phyloP scores from a whole-genome alignment of 37 sponge, comb jelly and placozoan genomes.

The Eunapius fragilis region DNA sequence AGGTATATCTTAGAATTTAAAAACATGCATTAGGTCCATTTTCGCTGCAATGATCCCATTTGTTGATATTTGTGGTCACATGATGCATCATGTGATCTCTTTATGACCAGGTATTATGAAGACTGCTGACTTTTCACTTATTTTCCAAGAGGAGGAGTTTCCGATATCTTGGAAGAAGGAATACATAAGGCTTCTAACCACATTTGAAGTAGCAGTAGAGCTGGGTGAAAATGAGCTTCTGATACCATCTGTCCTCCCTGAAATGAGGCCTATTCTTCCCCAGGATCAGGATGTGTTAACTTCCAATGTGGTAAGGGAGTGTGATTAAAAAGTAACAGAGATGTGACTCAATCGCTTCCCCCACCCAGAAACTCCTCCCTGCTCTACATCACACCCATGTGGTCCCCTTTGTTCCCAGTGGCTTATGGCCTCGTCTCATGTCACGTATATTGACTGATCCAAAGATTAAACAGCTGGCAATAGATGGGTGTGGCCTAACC shows the following conservation, averaged over 20 bases:
- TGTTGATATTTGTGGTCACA: neutral
- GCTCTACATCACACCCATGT: slow-evolving; percentile 56
- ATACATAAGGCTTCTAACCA: slow-evolving; percentile 86
- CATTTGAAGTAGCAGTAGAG: slow-evolving; percentile 88
- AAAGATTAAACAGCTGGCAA: slow-evolving; percentile 52
- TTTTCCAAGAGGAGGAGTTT: slow-evolving; percentile 84
- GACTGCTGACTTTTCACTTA: slow-evolving; percentile 61
- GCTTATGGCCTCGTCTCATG: slow-evolving; percentile 88
- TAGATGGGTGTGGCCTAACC: slow-evolving; percentile 64
- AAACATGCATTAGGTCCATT: too few species aligned
- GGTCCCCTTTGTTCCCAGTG: slow-evolving; percentile 81
- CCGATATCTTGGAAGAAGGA: slow-evolving; percentile 77
- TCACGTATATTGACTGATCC: slow-evolving; percentile 73
- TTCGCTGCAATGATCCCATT: neutral
- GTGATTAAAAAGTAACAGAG: neutral
- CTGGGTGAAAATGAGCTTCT: slow-evolving; percentile 66
- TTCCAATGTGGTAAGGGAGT: slow-evolving; percentile 29
- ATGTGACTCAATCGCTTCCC: neutral
- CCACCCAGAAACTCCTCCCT: slow-evolving; percentile 60
- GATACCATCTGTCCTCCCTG: slow-evolving; percentile 79
- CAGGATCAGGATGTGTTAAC: slow-evolving; percentile 37
- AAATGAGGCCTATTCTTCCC: slow-evolving; percentile 44
- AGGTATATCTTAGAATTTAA: too few species aligned
- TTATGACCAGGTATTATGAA: slow-evolving; percentile 63
- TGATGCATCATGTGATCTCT: neutral